Percentiles rank a stretch among this genome's conserved stretches.
These are phyloP conservation scores for Anoura caudifer DNA, from an alignment of 2,113 vertebrate genomes.

Conservation along the genomic window DNA sequence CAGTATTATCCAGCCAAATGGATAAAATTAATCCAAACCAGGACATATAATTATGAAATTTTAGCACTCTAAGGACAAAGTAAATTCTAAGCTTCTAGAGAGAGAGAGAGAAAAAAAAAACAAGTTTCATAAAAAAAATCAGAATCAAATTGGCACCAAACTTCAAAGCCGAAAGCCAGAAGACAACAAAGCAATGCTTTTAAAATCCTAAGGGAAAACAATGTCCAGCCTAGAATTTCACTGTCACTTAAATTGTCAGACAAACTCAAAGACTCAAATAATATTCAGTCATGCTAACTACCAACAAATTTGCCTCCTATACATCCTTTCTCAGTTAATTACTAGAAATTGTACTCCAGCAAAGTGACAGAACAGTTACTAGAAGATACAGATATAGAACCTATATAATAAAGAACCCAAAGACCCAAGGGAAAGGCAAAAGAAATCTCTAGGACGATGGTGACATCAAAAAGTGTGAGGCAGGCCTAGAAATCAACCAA, in stretches of 20 bases:
- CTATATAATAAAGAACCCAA: not conserved
- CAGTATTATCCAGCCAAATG: not conserved
- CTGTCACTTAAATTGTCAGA: not conserved
- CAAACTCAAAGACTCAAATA: not conserved
- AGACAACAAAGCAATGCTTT: not conserved
- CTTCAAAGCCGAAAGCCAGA: not conserved
- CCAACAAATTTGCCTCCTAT: not conserved
- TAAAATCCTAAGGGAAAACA: not conserved
- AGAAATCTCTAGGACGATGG: not conserved
- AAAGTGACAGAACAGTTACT: not conserved
- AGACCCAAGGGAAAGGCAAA: not conserved
- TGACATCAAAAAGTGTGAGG: not conserved
- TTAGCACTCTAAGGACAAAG: not conserved
- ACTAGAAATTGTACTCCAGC: not conserved
- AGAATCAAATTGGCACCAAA: not conserved
- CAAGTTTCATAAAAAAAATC: not conserved
- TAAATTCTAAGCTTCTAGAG: not conserved
- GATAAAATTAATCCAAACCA: constrained; percentile 1
- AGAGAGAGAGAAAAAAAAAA: not conserved
- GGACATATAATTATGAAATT: not conserved
- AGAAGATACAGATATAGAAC: not conserved
- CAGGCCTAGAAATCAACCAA: not conserved
- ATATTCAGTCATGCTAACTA: not conserved
- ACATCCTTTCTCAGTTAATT: not conserved
- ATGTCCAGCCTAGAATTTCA: not conserved